Conservation (phyloP, 2,113 vertebrate species). For the Pandion haliaetus region DNA sequence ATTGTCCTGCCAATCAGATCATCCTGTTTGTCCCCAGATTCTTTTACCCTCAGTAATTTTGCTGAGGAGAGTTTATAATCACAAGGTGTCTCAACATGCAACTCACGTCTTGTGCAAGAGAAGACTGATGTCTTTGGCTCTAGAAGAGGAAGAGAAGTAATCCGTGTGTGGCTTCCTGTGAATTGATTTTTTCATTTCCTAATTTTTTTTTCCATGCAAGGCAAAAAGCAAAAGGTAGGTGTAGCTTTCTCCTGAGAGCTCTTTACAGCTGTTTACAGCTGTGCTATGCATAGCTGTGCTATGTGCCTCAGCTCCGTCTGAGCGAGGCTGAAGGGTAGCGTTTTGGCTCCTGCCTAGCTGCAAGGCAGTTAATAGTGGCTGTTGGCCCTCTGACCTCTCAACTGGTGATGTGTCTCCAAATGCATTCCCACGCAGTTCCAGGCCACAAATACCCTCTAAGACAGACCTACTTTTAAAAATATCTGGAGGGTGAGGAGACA, state of each 20-base stretch:
- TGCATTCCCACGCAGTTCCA: not conserved
- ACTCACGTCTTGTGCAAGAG: fast-evolving
- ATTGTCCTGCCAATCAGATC: slow-evolving; percentile 45
- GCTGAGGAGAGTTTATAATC: not conserved
- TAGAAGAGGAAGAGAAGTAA: not conserved
- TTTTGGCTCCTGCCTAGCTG: not conserved
- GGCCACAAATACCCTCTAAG: not conserved
- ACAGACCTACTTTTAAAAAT: not conserved
- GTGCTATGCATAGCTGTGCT: not conserved
- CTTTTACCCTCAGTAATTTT: slow-evolving; percentile 11
- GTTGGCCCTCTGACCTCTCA: not conserved
- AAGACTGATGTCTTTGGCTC: not conserved
- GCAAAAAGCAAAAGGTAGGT: not conserved
- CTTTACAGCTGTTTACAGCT: not conserved
- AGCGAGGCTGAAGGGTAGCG: not conserved
- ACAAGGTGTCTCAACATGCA: not conserved
- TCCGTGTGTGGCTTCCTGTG: fast-evolving
- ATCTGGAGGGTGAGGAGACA: not conserved
- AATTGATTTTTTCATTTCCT: not conserved
- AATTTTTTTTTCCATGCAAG: not conserved
- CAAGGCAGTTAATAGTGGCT: not conserved
- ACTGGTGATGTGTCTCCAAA: not conserved
- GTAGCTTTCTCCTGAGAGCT: not conserved
- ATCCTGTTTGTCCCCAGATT: not conserved
- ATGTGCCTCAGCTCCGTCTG: too few relatives aligned